Base-by-base conservation (phyloP, 2,113 vertebrate genomes). In the Sisor rabdophorus region DNA sequence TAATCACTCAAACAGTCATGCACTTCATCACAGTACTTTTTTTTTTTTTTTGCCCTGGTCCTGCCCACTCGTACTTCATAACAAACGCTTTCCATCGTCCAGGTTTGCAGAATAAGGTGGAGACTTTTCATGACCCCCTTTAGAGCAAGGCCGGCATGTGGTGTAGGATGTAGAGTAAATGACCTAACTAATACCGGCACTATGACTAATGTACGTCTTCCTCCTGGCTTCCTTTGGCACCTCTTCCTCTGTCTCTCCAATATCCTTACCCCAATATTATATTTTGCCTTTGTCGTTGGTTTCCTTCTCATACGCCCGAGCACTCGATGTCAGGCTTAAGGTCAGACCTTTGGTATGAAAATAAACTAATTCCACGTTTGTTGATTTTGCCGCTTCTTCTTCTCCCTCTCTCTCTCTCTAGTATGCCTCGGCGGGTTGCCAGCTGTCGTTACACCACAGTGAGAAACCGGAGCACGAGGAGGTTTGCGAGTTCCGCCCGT, bases 401-500 rank as follows among this genome's bases (percentile, higher is more conserved):
- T 22, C 28, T 32, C 26, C 44, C 24, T 53, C 55, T 55, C 53
- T 28, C 50, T n/a, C n/a, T 65, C 67, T 48, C 3, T 73, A 93
- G 92, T 91, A 86, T 65, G 88, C 89, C 24, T 87, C 89, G 2
- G 86, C 89, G 1, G 91, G 91, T 75, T 92, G 91, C 32, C 83
- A 83, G 73, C 86, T 91, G 84, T 86, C 89, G 0, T 88, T 91
- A 0, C 92, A 92, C 84, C 92, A 92, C 87, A 90, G 77, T 0
- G 90, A 92, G 84, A 92, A 92, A 67, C 89, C 90, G 0, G 90
- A 92, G 8, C 92, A 92, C 2, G 91, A 92, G 79, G 92, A 93
- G 83, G 88, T 90, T 68, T 93, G 91, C 6, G 91, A 92, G 89
- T 90, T 89, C 81, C 82, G 91, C 28, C 90, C 91, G 0, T 93